Base-by-base conservation (phyloP, 2,888 invertebrate species). In the Machimus rusticus region DNA sequence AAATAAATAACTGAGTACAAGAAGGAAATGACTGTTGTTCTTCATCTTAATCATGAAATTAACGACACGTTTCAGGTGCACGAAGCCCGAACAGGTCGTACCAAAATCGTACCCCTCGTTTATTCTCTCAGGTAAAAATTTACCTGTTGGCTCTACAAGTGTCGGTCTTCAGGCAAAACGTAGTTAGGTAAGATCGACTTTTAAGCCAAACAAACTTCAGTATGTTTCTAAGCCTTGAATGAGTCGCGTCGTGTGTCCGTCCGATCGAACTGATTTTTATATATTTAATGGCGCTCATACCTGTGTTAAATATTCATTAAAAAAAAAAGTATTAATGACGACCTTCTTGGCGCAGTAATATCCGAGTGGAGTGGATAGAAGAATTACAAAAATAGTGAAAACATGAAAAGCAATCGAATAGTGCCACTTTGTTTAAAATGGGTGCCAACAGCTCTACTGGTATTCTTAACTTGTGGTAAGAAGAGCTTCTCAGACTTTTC, bases 391-490 rank as follows among this genome's bases (percentile, higher is more conserved):
- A 79, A 46, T 46, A 46, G 51, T 51, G 28, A 66, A 66, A 66
- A 66, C 66, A 66, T 66, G 66, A 66, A 28, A 66, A 66, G 66
- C 66, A 66, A 66, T 66, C 66, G 23, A 66, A 66, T 66, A 66
- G 66, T 66, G 12, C 28, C 66, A 66, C 66, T 66, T 66, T 66
- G 66, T 23, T 66, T 51, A 79, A 46, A 79, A 51, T 79, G 51
- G 79, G 28, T 79, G 51, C 79, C 51, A 28, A 51, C 46, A 79
- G 43, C 28, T 79, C 23, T 51, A 51, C 28, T 79, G 28, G 51
- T 79, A 79, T 46, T 51, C 31, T 46, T 79, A 34, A 34, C 79
- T 79, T 79, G 51, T 51, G 79, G 79, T 79, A 79, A 79, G 79
- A 51, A 28, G 23, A 31, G 46, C 51, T 51, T n/a, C 43, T 46